Base-by-base conservation (phyloP, 1,140 invertebrate genomes). In the Drosophila ficusphila region DNA sequence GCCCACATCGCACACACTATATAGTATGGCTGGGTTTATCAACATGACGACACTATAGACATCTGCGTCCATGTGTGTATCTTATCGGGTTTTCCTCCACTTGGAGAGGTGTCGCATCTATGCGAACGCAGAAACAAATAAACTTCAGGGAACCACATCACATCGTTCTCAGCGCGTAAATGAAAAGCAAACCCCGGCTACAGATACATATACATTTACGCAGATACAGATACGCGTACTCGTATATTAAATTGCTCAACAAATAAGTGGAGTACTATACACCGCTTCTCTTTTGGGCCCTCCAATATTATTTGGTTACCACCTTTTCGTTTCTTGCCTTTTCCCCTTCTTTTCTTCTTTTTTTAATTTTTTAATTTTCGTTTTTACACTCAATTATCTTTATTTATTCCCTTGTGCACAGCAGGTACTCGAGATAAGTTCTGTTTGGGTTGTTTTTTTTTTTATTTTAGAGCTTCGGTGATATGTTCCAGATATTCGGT, bases 101-200 rank as follows among this genome's bases (percentile, higher is more conserved):
- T n/a, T n/a, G 14, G 51, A 56, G 44, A 74, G 61, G 61, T 75
- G 60, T 58, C 71, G 56, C 61, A 67, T 73, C 36, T 58, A 71
- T 38, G 48, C 31, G 27, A 52, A 8, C n/a, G 60, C 44, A 67
- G 36, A 67, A 65, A 52, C 60, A 67, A 67, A 67, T 33, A 67
- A 27, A 42, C 36, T 34, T 23, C 62, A 42, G 67, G 67, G 46
- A 4, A 16, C 16, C 21, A 39, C n/a, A n/a, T n/a, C n/a, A n/a
- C n/a, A n/a, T n/a, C 4, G 23, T 53, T 67, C 46, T 47, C 46
- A 18, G 47, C 23, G 31, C 53, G 51, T 69, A 73, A 76, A 79
- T 79, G 79, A 64, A 79, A 81, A 85, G 36, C 67, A 85, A 85
- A 85, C 81, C 65, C 42, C 72, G 58, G n/a, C 81, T 70, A 48